These are phyloP conservation scores for Hystrix cristata DNA, from an alignment of 2,113 vertebrate genomes.

Conservation along the genomic window DNA sequence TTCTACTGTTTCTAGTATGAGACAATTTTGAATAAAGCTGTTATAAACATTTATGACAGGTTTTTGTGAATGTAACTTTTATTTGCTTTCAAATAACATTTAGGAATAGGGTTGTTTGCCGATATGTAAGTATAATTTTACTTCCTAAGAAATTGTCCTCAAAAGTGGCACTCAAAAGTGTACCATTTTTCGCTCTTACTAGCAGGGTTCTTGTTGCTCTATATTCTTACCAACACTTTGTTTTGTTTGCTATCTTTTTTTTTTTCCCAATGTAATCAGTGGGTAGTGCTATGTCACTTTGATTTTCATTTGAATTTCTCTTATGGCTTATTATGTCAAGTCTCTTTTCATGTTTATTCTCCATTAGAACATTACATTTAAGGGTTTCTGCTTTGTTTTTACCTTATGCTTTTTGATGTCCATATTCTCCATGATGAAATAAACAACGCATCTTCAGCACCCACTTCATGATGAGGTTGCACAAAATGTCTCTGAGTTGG, in stretches of 20 bases:
- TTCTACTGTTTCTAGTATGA: neutral
- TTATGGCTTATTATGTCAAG: neutral
- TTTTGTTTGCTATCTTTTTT: neutral
- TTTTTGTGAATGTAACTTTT: neutral
- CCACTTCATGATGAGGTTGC: neutral
- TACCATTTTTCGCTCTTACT: neutral
- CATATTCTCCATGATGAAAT: neutral
- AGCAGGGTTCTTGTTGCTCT: neutral
- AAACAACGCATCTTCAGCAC: neutral
- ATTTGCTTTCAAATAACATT: neutral
- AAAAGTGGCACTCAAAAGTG: too few relatives aligned
- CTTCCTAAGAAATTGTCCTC: neutral
- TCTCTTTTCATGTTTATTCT: neutral
- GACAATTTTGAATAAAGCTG: neutral
- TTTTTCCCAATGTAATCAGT: neutral
- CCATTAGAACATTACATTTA: neutral
- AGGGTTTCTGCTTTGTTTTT: neutral
- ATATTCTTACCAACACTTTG: neutral
- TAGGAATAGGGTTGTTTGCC: neutral
- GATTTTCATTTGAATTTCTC: neutral
- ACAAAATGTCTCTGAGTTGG: neutral
- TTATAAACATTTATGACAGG: neutral
- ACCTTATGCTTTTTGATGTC: neutral
- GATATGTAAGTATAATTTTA: neutral
- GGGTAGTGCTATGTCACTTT: neutral